Conservation (phyloP, 1,140 invertebrate species). For the Ceratina australensis region DNA sequence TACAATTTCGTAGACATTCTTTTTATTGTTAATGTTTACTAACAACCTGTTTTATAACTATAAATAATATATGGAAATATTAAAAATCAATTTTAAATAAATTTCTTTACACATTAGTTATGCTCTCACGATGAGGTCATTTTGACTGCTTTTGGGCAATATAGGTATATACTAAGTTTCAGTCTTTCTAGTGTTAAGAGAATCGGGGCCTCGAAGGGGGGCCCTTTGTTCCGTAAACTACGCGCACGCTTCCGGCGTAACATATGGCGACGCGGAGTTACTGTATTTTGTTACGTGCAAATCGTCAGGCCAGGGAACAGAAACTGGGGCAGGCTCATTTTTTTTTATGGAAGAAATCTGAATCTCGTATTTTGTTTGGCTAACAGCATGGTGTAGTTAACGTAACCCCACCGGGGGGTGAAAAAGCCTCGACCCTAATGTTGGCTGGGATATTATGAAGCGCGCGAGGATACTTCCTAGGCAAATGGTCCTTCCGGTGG, state of each 20-base stretch:
- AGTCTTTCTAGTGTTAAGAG: no score
- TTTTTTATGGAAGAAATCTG: constrained; percentile 15
- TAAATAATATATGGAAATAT: no score
- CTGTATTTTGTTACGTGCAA: not conserved
- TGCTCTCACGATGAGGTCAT: no score
- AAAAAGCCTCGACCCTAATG: constrained; percentile 3
- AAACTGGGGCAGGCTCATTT: not conserved
- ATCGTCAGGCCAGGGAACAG: not conserved
- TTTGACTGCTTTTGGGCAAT: no score
- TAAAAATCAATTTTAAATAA: no score
- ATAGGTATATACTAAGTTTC: no score
- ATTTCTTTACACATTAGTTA: no score
- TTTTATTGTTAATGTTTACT: no score
- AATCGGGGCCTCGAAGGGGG: no score
- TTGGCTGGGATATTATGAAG: constrained; percentile 13
- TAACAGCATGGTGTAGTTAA: not conserved
- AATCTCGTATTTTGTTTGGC: not conserved
- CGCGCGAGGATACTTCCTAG: constrained; percentile 15
- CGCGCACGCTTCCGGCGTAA: not conserved
- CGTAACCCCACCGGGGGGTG: no score
- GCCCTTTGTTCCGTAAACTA: constrained; percentile 24
- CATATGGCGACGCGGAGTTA: not conserved
- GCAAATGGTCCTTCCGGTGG: constrained; percentile 3
- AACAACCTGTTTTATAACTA: no score
- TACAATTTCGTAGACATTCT: no score